A percentile compares a stretch with the other conserved stretches of the same genome.
phyloP scores from a whole-genome alignment of 2,113 vertebrate species.

The Atractosteus spatula region DNA sequence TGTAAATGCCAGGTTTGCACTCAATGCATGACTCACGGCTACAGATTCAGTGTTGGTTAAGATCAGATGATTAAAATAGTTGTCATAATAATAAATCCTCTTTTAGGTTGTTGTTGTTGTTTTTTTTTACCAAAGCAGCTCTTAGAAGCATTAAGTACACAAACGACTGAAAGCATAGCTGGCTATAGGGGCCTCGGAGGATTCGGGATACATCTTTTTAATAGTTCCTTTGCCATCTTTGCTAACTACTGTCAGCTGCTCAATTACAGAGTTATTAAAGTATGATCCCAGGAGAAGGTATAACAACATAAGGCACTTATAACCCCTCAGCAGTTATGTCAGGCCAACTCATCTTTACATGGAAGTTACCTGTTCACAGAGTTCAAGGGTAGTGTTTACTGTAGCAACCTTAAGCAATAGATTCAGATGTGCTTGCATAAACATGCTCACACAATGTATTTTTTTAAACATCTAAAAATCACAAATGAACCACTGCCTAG shows the following conservation, averaged over 20 bases:
- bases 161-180: too few species aligned
- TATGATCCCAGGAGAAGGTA: conserved; percentile 14
- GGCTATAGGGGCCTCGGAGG: neutral
- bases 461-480: neutral
- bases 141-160: too few species aligned
- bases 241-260: conserved; percentile 1
- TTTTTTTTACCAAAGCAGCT: too few species aligned
- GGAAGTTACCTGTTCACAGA: conserved; percentile 8
- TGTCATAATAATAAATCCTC: too few species aligned
- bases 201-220: neutral
- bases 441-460: neutral
- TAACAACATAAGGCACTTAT: conserved; percentile 1
- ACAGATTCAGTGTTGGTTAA: too few species aligned
- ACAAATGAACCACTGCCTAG: too few species aligned
- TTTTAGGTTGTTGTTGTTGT: too few species aligned
- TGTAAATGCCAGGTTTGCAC: too few species aligned
- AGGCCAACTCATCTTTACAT: too few species aligned
- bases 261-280: conserved; percentile 12
- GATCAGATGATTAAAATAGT: too few species aligned
- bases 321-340: neutral
- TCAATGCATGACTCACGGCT: too few species aligned
- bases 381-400: neutral
- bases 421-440: neutral
- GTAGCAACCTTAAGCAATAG: neutral
- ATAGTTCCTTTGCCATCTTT: neutral